Conservation (phyloP, 2,888 invertebrate species). For the Idaea dimidiata region DNA sequence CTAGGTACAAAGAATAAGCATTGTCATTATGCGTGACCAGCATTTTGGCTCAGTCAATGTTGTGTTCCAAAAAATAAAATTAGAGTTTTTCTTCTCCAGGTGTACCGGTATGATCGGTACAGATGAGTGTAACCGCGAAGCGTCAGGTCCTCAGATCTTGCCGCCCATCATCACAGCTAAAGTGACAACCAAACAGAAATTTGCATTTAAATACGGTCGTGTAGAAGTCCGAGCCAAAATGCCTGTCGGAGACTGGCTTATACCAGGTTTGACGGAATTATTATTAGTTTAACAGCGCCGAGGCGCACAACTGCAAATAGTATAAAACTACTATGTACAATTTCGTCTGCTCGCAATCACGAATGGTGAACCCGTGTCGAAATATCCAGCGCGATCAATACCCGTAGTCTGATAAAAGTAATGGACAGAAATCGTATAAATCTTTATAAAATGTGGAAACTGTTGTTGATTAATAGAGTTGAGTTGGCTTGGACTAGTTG, state of each 20-base stretch:
- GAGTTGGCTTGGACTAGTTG: background rate
- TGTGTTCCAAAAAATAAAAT: background rate
- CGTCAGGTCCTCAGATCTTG: constrained; percentile 79
- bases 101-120: constrained; percentile 74
- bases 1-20: no score
- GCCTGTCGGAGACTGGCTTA: constrained; percentile 89
- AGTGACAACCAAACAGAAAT: constrained; percentile 83
- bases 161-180: constrained; percentile 86
- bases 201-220: constrained; percentile 86
- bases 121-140: constrained; percentile 67
- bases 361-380: no score
- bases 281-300: background rate
- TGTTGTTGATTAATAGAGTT: no score
- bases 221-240: constrained; percentile 86
- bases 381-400: no score
- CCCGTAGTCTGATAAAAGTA: no score
- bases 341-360: no score
- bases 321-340: no score
- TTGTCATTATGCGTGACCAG: no score
- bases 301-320: no score
- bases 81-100: constrained; percentile 39
- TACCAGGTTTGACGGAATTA: constrained; percentile 81
- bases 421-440: no score
- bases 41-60: no score
- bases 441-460: no score